Evolutionary conservation across 1,140 invertebrate genomes (phyloP).

Genomic region (Platorchestia sp.): DNA sequence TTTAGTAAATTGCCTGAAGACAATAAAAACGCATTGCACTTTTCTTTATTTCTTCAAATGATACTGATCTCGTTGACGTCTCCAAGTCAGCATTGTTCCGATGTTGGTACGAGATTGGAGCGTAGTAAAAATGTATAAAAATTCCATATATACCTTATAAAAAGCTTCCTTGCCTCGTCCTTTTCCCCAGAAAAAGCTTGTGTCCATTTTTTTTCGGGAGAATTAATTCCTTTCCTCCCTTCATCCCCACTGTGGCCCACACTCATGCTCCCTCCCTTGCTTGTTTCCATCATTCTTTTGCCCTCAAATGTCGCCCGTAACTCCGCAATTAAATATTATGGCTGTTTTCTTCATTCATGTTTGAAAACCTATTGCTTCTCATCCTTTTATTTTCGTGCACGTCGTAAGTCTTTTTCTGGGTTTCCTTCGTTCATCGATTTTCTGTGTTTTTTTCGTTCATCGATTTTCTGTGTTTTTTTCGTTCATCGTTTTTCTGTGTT

Average conservation of each 20-base stretch:
- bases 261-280: too few relatives aligned
- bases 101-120: too few relatives aligned
- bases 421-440: not conserved
- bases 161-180: too few relatives aligned
- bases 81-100: too few relatives aligned
- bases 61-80: too few relatives aligned
- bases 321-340: not conserved
- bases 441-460: not conserved
- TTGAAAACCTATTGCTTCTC: not conserved
- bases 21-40: not conserved
- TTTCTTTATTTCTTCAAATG: not conserved
- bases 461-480: too few relatives aligned
- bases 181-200: not conserved
- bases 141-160: too few relatives aligned
- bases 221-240: too few relatives aligned
- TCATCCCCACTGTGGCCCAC: too few relatives aligned
- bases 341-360: not conserved
- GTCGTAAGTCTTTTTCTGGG: not conserved
- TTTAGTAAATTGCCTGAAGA: not conserved
- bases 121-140: too few relatives aligned
- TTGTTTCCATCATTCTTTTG: not conserved
- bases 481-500: not conserved
- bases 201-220: not conserved
- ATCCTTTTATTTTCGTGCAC: not conserved
- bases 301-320: not conserved